phyloP scores from a whole-genome alignment of 2,888 invertebrate genomes.

The Drosophila quinaria region DNA sequence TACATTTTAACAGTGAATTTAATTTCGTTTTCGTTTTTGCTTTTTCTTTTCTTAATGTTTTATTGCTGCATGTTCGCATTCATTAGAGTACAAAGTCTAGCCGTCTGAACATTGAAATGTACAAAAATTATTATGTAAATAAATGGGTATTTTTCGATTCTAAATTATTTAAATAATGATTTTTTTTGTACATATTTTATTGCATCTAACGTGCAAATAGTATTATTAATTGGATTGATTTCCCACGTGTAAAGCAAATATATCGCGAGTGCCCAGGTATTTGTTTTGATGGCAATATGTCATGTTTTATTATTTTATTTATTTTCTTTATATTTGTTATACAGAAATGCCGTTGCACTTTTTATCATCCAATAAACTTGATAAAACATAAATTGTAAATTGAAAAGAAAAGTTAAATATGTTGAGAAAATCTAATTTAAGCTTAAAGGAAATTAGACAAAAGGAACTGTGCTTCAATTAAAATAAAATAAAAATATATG shows the following conservation, averaged over 20 bases:
- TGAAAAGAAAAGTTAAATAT: too few species aligned
- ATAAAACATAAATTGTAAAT: too few species aligned
- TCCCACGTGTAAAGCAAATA: background rate
- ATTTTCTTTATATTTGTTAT: background rate
- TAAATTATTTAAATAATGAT: too few species aligned
- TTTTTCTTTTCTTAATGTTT: conserved; percentile 23
- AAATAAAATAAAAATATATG: too few species aligned
- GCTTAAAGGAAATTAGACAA: too few species aligned
- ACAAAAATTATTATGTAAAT: conserved; percentile 47
- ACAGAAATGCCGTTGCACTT: too few species aligned
- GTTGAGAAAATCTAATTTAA: too few species aligned
- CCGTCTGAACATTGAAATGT: conserved; percentile 50
- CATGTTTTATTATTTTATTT: background rate
- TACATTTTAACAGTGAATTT: conserved; percentile 20
- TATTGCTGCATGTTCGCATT: conserved; percentile 40
- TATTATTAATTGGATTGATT: background rate
- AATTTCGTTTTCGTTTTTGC: conserved; percentile 24
- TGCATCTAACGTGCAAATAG: background rate
- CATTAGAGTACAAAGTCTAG: conserved; percentile 63
- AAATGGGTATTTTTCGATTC: background rate
- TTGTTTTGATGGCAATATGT: too few species aligned
- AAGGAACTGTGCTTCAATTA: too few species aligned
- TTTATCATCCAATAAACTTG: too few species aligned
- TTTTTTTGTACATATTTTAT: background rate
- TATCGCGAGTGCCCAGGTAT: background rate